These are phyloP conservation scores for Brachyistius frenatus DNA, from an alignment of 2,113 vertebrate genomes.

Conservation along the genomic window DNA sequence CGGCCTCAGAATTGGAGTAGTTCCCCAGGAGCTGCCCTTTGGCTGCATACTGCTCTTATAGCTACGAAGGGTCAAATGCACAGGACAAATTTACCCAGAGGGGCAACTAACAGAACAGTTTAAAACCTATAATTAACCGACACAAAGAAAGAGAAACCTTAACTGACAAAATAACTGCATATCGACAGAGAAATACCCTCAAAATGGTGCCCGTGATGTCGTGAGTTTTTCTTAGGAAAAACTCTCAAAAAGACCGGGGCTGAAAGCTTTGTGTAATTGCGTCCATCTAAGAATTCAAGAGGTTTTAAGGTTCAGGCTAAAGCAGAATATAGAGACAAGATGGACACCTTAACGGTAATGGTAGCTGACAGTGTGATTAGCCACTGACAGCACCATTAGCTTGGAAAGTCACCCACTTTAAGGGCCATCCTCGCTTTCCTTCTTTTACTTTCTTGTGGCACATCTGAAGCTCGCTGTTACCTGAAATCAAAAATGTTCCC, in stretches of 20 bases:
- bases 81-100: conserved; percentile 20
- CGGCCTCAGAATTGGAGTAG: conserved; percentile 2
- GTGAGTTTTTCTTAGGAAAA: neutral
- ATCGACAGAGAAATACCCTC: neutral
- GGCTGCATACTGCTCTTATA: conserved; percentile 21
- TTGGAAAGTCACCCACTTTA: conserved; percentile 68
- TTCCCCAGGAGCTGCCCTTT: conserved; percentile 16
- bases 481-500: conserved; percentile 54
- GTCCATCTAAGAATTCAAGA: conserved; percentile 41
- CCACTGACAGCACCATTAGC: conserved; percentile 78
- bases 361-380: conserved; percentile 84
- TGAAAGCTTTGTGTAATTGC: conserved; percentile 37
- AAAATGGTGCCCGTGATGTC: neutral
- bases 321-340: conserved; percentile 68
- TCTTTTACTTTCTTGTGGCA: conserved; percentile 56
- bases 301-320: conserved; percentile 56
- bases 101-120: neutral
- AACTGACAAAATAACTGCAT: conserved; percentile 7
- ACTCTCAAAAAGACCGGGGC: neutral
- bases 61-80: conserved; percentile 37
- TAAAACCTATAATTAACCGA: conserved; percentile 23
- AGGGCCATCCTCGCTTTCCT: conserved; percentile 46
- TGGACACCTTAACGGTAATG: conserved; percentile 76
- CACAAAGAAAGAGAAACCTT: neutral
- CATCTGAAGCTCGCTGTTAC: conserved; percentile 39